Evolutionary conservation across 2,888 invertebrate species (phyloP), one percentile per base, ranked within the genome.

Genomic region (Bembecia ichneumoniformis): DNA sequence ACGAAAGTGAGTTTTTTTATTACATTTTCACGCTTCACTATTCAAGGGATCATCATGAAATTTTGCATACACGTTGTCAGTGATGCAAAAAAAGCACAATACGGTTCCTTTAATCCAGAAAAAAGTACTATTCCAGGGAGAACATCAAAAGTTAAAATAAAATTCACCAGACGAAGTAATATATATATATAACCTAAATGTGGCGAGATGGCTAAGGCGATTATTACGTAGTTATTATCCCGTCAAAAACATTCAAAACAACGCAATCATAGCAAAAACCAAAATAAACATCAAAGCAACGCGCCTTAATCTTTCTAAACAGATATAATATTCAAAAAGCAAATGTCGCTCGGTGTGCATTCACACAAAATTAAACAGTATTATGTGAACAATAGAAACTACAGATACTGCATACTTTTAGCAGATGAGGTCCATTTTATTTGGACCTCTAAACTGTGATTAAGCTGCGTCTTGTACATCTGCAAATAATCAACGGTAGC

Each of bases 291-390:
- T 67, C 63, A 67, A 66, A 68, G 48, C 62, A 58, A 64, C 68
- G 71, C 71, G 71, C 68, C 68, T 63, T 77, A 79, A 78, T 75
- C 77, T 74, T 63, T 58, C 64, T 66, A 68, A 69, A 68, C 68
- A 69, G 69, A 74, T 73, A 73, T 64, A 60, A 71, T 71, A 72
- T 71, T 71, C 61, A 55, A 55, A 58, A 53, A 63, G 64, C 58
- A 63, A 59, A 56, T 56, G 57, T 64, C 61, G 58, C 54, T 50
- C 47, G 46, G 53, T 50, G 34, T 43, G 14, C 48, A 51, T 47
- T 46, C 58, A 66, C 62, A 51, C 63, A 50, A 76, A 68, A 64
- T 62, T 64, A 52, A 57, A 59, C 63, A 59, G 60, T 79, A 76
- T 66, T 52, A 40, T 54, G 46, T 52, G 53, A 20, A 44, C 3